phyloP scores from a whole-genome alignment of 2,113 vertebrate species.

The Carassius auratus region DNA sequence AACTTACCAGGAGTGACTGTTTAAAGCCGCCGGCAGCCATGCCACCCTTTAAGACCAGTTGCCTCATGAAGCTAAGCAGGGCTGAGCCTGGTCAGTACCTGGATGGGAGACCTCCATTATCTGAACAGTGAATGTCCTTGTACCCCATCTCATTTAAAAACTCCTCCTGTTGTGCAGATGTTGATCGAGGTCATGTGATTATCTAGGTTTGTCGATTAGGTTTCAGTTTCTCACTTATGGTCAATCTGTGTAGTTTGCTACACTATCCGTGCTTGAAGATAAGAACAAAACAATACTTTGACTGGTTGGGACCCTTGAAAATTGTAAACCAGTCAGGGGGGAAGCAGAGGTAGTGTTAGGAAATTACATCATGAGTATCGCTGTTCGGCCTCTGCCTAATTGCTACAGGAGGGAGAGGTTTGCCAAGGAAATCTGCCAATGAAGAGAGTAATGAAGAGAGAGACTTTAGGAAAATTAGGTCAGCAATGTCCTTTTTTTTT shows the following conservation, averaged over 20 bases:
- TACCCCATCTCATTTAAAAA: not conserved
- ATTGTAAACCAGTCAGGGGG: slow-evolving; percentile 1
- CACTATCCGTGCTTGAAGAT: slow-evolving; percentile 64
- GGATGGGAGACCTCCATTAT: not conserved
- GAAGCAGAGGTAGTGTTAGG: slow-evolving; percentile 60
- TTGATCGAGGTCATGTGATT: slow-evolving; percentile 23
- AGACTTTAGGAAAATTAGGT: slow-evolving; percentile 47
- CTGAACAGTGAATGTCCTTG: slow-evolving; percentile 10
- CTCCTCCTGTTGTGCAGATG: not conserved
- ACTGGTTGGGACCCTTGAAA: slow-evolving; percentile 58
- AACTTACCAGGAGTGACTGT: slow-evolving; percentile 75
- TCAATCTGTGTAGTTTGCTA: slow-evolving; percentile 56
- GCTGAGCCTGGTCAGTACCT: no score
- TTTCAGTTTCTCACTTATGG: slow-evolving; percentile 17
- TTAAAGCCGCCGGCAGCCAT: no score
- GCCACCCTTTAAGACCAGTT: no score
- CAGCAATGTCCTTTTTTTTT: slow-evolving; percentile 31
- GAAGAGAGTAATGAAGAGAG: slow-evolving; percentile 36
- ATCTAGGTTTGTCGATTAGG: not conserved
- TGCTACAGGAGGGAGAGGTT: slow-evolving; percentile 79
- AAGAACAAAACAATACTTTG: slow-evolving; percentile 65
- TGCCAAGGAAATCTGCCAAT: slow-evolving; percentile 79
- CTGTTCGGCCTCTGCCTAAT: slow-evolving; percentile 77
- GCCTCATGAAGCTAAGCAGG: no score
- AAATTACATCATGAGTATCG: slow-evolving; percentile 74